phyloP scores from a whole-genome alignment of 1,140 invertebrate species.

The Diorhabda sublineata region DNA sequence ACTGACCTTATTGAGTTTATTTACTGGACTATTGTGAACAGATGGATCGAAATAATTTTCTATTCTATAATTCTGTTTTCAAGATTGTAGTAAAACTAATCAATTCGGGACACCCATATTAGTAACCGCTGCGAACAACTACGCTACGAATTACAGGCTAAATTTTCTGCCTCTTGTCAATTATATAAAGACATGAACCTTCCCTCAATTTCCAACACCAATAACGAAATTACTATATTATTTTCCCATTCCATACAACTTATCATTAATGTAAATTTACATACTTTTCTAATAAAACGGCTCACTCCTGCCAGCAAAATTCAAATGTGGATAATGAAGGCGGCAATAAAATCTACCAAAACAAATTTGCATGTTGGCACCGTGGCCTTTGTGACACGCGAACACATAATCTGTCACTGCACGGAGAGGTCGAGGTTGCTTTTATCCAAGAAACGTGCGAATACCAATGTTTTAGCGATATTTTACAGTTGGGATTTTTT shows the following conservation, averaged over 20 bases:
- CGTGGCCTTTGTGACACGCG: conserved; percentile 15
- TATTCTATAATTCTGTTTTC: no score
- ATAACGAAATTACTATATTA: conserved; percentile 16
- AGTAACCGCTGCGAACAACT: no score
- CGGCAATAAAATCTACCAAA: conserved; percentile 16
- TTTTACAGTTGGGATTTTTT: conserved; percentile 3
- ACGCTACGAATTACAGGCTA: no score
- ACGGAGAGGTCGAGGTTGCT: conserved; percentile 3
- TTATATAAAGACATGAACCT: no score
- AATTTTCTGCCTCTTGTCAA: no score
- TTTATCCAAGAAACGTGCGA: conserved; percentile 8
- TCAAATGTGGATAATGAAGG: conserved; percentile 16
- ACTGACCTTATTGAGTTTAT: no score
- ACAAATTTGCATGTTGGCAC: conserved; percentile 21
- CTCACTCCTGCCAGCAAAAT: conserved; percentile 9
- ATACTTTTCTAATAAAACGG: conserved; percentile 17
- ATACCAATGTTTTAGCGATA: conserved; percentile 16
- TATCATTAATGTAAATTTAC: conserved; percentile 16
- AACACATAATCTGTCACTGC: conserved; percentile 18
- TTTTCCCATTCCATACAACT: conserved; percentile 3
- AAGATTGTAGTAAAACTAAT: no score
- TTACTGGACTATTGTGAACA: no score
- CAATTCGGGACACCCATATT: no score
- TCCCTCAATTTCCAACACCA: neutral
- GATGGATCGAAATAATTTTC: no score